These are phyloP conservation scores for Drosophila lacertosa DNA, from an alignment of 1,140 invertebrate genomes.

Conservation along the genomic window DNA sequence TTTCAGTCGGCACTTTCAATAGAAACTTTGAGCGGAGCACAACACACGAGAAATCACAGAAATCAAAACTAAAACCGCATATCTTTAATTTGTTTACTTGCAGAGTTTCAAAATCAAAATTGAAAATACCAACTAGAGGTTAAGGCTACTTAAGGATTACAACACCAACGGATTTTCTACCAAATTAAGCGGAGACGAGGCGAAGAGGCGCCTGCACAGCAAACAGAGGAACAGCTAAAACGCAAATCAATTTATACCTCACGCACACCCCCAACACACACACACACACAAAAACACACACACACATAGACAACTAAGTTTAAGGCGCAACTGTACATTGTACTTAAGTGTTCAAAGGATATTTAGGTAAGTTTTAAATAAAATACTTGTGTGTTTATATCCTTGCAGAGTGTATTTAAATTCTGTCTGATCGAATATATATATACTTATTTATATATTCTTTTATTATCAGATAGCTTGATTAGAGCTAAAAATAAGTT, in stretches of 20 bases:
- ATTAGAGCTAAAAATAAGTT: no score
- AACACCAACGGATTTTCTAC: conserved; percentile 62
- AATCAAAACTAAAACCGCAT: conserved; percentile 1
- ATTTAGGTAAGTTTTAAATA: conserved; percentile 58
- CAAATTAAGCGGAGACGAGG: conserved; percentile 48
- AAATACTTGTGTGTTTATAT: no score
- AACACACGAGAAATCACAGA: conserved; percentile 1
- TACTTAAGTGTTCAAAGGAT: conserved; percentile 83
- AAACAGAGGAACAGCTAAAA: conserved; percentile 64
- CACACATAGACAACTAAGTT: conserved; percentile 56
- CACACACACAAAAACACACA: conserved; percentile 36
- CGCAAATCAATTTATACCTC: conserved; percentile 83
- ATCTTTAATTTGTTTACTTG: conserved; percentile 38
- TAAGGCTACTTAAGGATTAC: conserved; percentile 72
- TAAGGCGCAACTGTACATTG: conserved; percentile 80
- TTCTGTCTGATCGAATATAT: no score
- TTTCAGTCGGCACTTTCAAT: conserved; percentile 40
- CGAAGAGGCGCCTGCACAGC: conserved; percentile 43
- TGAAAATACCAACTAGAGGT: conserved; percentile 77
- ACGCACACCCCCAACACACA: conserved; percentile 20
- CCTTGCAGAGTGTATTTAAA: no score
- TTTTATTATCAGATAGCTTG: no score
- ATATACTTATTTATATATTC: no score
- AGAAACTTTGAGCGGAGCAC: conserved; percentile 5
- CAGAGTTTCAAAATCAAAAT: conserved; percentile 84